Evolutionary conservation across 2,797 vertebrate genomes (phyloP).

Genomic region (Poeciliopsis paucimaculata): DNA sequence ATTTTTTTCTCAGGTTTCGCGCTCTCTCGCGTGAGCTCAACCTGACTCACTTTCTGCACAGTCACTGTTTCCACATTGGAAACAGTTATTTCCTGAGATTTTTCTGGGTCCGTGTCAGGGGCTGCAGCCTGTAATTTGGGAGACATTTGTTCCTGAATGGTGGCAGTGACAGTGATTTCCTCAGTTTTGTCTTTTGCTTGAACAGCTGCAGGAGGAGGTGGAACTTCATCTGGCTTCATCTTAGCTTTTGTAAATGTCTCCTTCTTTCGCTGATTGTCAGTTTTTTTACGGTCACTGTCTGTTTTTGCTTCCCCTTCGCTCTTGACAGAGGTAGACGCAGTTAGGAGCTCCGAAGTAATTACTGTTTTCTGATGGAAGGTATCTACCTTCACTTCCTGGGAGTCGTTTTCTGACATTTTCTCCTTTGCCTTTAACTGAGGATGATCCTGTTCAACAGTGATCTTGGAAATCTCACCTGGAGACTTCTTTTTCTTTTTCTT

Average conservation of each 20-base stretch:
- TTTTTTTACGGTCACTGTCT: constrained; percentile 23
- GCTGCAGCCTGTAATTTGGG: constrained; percentile 12
- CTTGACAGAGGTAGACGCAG: constrained; percentile 17
- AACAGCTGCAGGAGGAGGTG: background rate
- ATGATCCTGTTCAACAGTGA: constrained; percentile 15
- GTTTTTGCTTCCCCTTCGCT: constrained; percentile 26
- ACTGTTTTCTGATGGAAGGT: constrained; percentile 10
- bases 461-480: constrained; percentile 47
- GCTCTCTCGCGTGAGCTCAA: constrained; percentile 36
- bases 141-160: constrained; percentile 34
- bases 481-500: constrained; percentile 79
- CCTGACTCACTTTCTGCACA: constrained; percentile 47
- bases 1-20: constrained; percentile 41
- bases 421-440: constrained; percentile 30
- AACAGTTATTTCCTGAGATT: constrained; percentile 40
- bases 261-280: constrained; percentile 8
- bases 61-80: constrained; percentile 61
- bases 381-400: constrained; percentile 18
- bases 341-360: constrained; percentile 22
- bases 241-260: constrained; percentile 29
- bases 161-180: constrained; percentile 35
- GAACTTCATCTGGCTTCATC: constrained; percentile 21
- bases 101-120: constrained; percentile 37
- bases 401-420: constrained; percentile 19
- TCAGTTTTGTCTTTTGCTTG: constrained; percentile 10